Base-by-base conservation (phyloP, 2,797 vertebrate species). In the Myotis daubentonii region DNA sequence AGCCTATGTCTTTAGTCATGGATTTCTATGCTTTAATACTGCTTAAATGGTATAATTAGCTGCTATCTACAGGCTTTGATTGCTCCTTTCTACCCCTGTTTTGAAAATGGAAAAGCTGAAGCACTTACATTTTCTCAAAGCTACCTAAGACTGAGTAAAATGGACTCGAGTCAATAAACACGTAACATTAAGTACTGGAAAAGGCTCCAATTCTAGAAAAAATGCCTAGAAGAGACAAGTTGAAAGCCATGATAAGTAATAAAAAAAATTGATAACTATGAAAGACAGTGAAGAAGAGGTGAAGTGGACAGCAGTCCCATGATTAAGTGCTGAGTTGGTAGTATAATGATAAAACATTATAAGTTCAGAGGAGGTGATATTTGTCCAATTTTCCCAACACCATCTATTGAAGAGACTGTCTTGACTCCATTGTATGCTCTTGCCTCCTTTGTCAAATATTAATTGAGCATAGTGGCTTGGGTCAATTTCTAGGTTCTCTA, bases 61-160 rank as follows among this genome's bases (percentile, higher is more conserved):
- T 83, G 38, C 60, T 72, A 47, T 38, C 17, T 53, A 47, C 4
- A 65, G 53, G 6, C 30, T 68, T 55, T 76, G 33, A 70, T 75
- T 41, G 53, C 25, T 83, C 33, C 28, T 87, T 76, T 76, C 60
- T 53, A 51, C 30, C 7, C 17, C 8, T 66, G 1, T 71, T 92
- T 79, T 83, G 88, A 33, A 74, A 93, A 91, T 82, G 49, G 85
- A 82, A 95, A 91, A 62, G 17, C 22, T 44, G 17, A 89, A 76
- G 38, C 8, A 33, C 36, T 95, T 90, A 53, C 20, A 41, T 81
- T 91, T 86, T 94, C 75, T 91, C n/a, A 75, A 41, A 78, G 10
- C 66, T 84, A 19, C 20, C 6, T 60, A 68, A 33, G 19, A 84
- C 51, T 91, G 53, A 88, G 68, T 80, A 91, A 49, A 94, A 92